Conservation (phyloP, 2,113 vertebrate species). For the Melanostigma gelatinosum region DNA sequence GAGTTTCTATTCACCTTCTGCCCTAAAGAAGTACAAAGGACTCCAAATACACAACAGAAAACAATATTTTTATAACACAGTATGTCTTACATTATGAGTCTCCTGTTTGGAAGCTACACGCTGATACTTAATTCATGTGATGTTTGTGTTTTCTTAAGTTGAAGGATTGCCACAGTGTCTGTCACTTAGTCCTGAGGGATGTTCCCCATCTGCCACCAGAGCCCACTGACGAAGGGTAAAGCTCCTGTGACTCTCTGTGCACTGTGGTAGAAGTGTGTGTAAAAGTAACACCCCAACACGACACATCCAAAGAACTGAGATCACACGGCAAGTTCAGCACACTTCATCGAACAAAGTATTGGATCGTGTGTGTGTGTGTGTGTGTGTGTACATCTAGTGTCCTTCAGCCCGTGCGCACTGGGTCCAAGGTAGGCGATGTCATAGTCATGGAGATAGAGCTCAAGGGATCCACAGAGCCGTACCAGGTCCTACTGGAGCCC, state of each 20-base stretch:
- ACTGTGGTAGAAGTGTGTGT: not conserved
- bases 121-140: not conserved
- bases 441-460: conserved; percentile 90
- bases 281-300: conserved; percentile 14
- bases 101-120: not conserved
- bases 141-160: conserved; percentile 77
- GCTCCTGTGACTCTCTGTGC: not conserved
- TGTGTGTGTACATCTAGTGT: conserved; percentile 62
- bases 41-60: not conserved
- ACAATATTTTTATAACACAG: not conserved
- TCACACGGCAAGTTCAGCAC: not conserved
- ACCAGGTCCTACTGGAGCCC: conserved; percentile 88
- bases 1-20: conserved; percentile 87
- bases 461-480: conserved; percentile 88
- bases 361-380: not conserved
- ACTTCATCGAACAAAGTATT: not conserved
- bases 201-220: conserved; percentile 78
- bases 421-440: conserved; percentile 71
- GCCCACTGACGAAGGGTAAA: conserved; percentile 63
- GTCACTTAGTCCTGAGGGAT: conserved; percentile 87
- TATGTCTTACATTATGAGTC: not conserved
- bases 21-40: conserved; percentile 86
- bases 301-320: not conserved
- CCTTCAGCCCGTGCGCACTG: conserved; percentile 52
- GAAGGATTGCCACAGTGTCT: conserved; percentile 87